Evolutionary conservation across 2,797 vertebrate genomes (phyloP), one percentile per base, ranked within the genome.

Genomic region (Aldrovandia affinis): DNA sequence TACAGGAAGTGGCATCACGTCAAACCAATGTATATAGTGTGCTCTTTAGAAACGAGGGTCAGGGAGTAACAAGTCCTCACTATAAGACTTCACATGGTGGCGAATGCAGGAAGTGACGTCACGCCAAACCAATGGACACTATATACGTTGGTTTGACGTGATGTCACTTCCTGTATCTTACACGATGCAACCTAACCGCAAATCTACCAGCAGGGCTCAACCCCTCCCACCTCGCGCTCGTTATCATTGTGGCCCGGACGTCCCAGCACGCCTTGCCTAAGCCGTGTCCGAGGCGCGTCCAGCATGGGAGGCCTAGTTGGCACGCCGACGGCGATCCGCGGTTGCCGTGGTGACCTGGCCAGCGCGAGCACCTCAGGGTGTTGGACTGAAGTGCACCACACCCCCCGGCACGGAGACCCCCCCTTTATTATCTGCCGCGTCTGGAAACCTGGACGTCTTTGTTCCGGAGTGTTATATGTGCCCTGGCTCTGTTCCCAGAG

Each of bases 241-340:
- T 95, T 94, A 94, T 93, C 91, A 92, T 91, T 95, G 93, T 94
- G 92, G 95, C 95, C 95, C 89, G 85, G 77, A 91, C 90, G 91
- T 95, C 93, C 90, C 90, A 91, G 92, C 93, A 93, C 95, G 94
- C 93, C 93, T 93, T 91, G 92, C 89, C 94, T 95, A 93, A 93
- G 93, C 87, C 86, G 87, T 87, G 89, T 95, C 94, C 94, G 95
- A 94, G 91, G 92, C 92, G 91, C 90, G 90, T 91, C 90, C 90
- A 89, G 94, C 90, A 89, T 92, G 94, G 92, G 91, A 92, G 89
- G 89, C 88, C 89, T 92, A 91, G 92, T 91, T 92, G 90, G 87
- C 87, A 90, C 88, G 92, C 86, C 88, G 85, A 83, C 88, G 83
- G 90, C 87, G 86, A 85, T 82, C 81, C 90, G 90, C 89, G 92